Conservation (phyloP, 2,797 vertebrate species). For the Gorsachius magnificus region DNA sequence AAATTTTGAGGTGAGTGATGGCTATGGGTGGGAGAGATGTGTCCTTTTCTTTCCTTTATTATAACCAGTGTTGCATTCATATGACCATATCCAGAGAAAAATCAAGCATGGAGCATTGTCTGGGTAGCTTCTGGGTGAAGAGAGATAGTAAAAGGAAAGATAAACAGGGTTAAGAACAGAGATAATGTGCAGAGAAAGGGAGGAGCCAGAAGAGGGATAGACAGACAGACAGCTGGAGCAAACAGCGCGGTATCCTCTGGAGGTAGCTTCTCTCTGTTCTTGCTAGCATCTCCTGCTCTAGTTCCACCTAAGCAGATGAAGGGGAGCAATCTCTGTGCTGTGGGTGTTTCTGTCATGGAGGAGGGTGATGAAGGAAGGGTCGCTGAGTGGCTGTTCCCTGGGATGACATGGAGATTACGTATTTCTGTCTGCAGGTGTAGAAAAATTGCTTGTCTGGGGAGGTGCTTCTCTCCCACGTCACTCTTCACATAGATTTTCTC, state of each 20-base stretch:
- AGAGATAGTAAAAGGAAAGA: not conserved
- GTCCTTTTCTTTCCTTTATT: not conserved
- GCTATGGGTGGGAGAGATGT: not conserved
- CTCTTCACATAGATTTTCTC: not conserved
- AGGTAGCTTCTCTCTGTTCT: not conserved
- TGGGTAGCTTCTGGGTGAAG: not conserved
- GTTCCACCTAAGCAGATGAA: not conserved
- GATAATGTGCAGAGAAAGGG: not conserved
- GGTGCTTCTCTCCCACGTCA: not conserved
- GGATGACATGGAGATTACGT: not conserved
- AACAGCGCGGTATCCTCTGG: not conserved
- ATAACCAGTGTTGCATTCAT: not conserved
- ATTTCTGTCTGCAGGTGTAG: not conserved
- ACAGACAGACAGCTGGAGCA: not conserved
- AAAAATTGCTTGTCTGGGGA: not conserved
- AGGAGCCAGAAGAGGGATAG: not conserved
- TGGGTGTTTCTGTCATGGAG: not conserved
- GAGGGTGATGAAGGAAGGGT: not conserved
- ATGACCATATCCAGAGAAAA: not conserved
- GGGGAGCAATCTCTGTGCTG: fast-evolving
- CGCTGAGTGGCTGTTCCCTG: not conserved
- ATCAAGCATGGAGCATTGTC: not conserved
- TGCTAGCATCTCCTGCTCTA: not conserved
- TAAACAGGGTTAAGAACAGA: not conserved
- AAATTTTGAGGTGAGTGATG: not conserved